Base-by-base conservation (phyloP, 2,797 vertebrate genomes). In the Cyprinella venusta region DNA sequence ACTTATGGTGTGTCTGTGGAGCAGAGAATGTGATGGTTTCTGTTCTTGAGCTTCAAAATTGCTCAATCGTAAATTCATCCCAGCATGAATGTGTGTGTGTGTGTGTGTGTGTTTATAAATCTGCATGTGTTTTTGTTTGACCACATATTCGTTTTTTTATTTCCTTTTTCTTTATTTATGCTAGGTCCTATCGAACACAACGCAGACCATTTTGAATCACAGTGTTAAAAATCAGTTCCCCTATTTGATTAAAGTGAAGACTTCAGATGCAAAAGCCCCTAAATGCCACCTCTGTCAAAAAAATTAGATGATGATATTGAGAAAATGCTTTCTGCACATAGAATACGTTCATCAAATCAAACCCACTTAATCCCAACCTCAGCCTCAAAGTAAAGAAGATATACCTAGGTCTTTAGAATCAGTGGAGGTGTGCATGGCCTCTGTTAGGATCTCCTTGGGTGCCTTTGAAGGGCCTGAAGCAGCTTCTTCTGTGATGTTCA, bases 401-500 rank as follows among this genome's bases (percentile, higher is more conserved):
- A 71, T 79, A 80, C 87, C 85, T 0, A 90, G 91, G 64, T 96
- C 92, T 90, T 93, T 95, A 0, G 93, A 93, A 70, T 95, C 94
- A 13, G 89, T 86, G 88, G 91, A 89, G 24, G 81, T 83, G 19
- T 89, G 75, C 18, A 88, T 93, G 42, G 89, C 84, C 77, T 92
- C 84, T 38, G 88, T 88, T 82, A 92, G 89, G 50, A 21, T 81
- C 8, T 93, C 91, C 64, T 71, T 80, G 24, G 85, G 78, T 75
- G 89, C 90, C 48, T 91, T 88, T 86, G 91, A 92, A 79, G 90
- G 76, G 38, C n/a, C 90, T 83, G 91, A 88, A 56, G 93, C 90
- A 24, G 88, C 89, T 80, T 94, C 93, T 71, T 95, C 95, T 15
- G 45, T 48, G 13, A 48, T 48, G 45, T 48, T 15, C 45, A 48